Evolutionary conservation across 2,888 invertebrate genomes (phyloP), one percentile per base, ranked within the genome.

Genomic region (Odontocerum albicorne): DNA sequence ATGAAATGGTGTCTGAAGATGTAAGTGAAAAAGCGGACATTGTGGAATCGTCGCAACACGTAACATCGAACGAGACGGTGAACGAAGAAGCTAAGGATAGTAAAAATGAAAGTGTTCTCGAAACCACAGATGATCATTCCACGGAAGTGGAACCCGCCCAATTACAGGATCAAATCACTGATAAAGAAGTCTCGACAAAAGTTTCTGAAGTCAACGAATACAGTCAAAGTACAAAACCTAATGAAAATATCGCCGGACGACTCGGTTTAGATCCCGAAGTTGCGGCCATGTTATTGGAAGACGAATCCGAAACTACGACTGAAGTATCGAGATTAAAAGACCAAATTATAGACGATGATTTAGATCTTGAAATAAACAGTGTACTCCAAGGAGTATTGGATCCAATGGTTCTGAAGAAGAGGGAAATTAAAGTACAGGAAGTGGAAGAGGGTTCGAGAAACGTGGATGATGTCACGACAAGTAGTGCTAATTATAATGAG

Each of bases 391-490:
- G 57, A 1, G 55, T 57, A 13, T 32, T 57, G 12, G 43, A 43
- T 15, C 35, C 51, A 4, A 36, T 27, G 17, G 44, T 49, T 20
- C 15, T 55, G 36, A 49, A 49, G 10, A 49, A 49, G 16, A 40
- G 21, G 22, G 52, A 59, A 54, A 61, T 62, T 16, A 60, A 63
- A 62, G 55, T 59, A 61, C 60, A 27, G 27, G 19, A 56, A 56
- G 61, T 61, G 62, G 57, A 15, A 13, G 31, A 32, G 27, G 20
- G 1, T 17, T 20, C 17, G 6, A 2, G 21, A 33, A 12, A 21
- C 7, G 10, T 32, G 8, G 32, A 10, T 10, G 10, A 7, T 10
- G 27, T 10, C 6, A 7, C 27, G 27, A 27, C 6, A 27, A 15
- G 15, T 4, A 3, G 6, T 16, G 15, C 2, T 15, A 27, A 15